These are phyloP conservation scores for Oikopleura vanhoeffeni DNA, from an alignment of 23 tunicate species.

Conservation along the genomic window DNA sequence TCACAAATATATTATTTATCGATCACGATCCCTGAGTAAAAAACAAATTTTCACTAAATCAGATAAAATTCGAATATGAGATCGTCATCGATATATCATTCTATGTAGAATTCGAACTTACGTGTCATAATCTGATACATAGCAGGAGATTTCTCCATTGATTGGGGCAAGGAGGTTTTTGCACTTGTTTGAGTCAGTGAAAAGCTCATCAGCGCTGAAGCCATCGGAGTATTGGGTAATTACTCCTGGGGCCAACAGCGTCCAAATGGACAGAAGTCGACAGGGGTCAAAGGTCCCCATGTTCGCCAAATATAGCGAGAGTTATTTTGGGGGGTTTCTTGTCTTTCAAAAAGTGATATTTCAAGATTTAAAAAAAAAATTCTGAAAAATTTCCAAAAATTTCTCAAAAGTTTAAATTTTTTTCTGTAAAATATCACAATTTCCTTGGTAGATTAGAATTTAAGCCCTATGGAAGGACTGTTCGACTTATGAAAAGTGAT, in stretches of 20 bases:
- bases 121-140: conserved; percentile 1
- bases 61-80: no score
- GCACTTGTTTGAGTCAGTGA: background rate
- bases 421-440: background rate
- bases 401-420: background rate
- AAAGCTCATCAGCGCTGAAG: background rate
- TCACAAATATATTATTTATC: no score
- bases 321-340: background rate
- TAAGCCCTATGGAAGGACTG: background rate
- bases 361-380: background rate
- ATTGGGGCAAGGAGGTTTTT: conserved; percentile 1
- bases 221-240: conserved; percentile 1
- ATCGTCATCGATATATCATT: background rate
- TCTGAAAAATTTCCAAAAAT: background rate
- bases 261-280: background rate
- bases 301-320: background rate
- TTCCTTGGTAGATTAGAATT: background rate
- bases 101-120: background rate
- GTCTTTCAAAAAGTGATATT: background rate
- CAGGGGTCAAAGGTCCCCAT: conserved; percentile 12
- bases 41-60: background rate
- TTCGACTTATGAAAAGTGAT: background rate
- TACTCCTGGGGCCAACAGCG: conserved; percentile 13
- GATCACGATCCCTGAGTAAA: background rate
- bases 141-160: conserved; percentile 8